Conservation (phyloP, 2,888 invertebrate species). For the Agrilus mali region DNA sequence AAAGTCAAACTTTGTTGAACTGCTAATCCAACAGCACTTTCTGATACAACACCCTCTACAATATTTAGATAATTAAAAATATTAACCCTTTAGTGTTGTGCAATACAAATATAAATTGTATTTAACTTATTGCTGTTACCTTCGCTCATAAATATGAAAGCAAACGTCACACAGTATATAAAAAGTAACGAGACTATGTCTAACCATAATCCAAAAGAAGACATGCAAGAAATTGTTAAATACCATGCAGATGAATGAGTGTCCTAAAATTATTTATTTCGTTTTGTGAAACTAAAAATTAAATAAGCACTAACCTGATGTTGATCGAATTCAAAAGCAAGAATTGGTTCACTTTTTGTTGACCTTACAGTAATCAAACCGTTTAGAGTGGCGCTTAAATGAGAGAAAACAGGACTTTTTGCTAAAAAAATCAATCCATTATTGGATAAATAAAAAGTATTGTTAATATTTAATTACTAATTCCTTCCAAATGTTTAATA, state of each 20-base stretch:
- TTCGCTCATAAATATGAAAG: slow-evolving; percentile 42
- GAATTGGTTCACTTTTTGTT: slow-evolving; percentile 52
- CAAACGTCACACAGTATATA: slow-evolving; percentile 45
- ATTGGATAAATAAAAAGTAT: slow-evolving; percentile 7
- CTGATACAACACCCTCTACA: slow-evolving; percentile 24
- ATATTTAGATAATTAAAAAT: neutral
- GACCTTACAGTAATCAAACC: slow-evolving; percentile 80
- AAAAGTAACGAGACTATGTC: slow-evolving; percentile 48
- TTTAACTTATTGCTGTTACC: no score
- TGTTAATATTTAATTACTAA: slow-evolving; percentile 28
- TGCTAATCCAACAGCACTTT: slow-evolving; percentile 53
- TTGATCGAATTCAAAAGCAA: slow-evolving; percentile 54
- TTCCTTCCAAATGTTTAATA: slow-evolving; percentile 49
- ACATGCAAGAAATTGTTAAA: slow-evolving; percentile 45
- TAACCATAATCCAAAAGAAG: slow-evolving; percentile 53
- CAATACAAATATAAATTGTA: neutral
- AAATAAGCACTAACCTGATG: slow-evolving; percentile 38
- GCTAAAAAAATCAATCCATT: slow-evolving; percentile 32
- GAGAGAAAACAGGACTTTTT: slow-evolving; percentile 80
- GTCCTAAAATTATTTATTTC: slow-evolving; percentile 27
- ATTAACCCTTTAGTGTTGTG: neutral
- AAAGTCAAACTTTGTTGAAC: slow-evolving; percentile 55
- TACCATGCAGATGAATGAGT: slow-evolving; percentile 52
- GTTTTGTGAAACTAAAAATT: no score
- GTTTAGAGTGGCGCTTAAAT: slow-evolving; percentile 67